A percentile compares a stretch with the other conserved stretches of the same genome.
These are phyloP conservation scores for Coturnix japonica DNA, from an alignment of 2,113 vertebrate species.

Conservation along the genomic window DNA sequence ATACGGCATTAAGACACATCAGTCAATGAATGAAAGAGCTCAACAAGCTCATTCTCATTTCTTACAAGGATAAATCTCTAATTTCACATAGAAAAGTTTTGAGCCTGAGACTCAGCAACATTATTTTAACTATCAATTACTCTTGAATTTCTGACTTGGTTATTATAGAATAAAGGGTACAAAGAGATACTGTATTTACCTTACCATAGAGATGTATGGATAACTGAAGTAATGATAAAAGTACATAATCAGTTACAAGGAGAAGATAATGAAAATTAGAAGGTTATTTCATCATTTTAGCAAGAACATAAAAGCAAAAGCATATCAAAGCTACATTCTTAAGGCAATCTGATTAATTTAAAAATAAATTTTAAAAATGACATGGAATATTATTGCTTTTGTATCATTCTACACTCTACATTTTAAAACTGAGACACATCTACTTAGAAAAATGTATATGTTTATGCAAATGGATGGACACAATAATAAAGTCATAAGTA, in stretches of 20 bases:
- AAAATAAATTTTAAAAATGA: neutral
- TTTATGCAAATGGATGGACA: neutral
- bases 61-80: neutral
- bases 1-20: accelerated
- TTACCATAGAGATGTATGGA: neutral
- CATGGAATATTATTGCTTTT: neutral
- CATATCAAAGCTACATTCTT: neutral
- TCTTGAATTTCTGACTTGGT: neutral
- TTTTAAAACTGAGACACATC: neutral
- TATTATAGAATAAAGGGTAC: neutral
- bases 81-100: neutral
- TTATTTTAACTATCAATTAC: neutral
- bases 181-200: neutral
- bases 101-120: neutral
- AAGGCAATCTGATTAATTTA: neutral
- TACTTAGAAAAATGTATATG: neutral
- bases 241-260: neutral
- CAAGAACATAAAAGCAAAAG: neutral
- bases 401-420: neutral
- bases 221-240: neutral
- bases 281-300: neutral
- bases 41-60: neutral
- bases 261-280: neutral
- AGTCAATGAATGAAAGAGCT: neutral
- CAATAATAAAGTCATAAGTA: neutral